These are phyloP conservation scores for Drosophila tanythrix DNA, from an alignment of 2,888 invertebrate species.

Conservation along the genomic window DNA sequence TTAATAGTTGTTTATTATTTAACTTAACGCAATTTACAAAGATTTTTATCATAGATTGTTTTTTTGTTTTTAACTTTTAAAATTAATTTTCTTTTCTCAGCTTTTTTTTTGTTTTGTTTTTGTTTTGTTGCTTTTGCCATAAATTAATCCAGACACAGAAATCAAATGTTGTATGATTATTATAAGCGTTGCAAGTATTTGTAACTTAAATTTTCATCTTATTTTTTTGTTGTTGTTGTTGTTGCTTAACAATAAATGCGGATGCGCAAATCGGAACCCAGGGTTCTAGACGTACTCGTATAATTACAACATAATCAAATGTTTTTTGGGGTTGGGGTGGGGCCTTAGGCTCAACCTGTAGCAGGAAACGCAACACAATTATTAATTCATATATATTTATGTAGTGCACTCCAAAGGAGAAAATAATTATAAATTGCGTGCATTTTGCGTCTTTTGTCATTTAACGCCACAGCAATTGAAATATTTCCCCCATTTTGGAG, in stretches of 20 bases:
- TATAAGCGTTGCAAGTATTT: slow-evolving; percentile 26
- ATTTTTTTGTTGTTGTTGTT: slow-evolving; percentile 21
- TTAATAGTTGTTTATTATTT: slow-evolving; percentile 70
- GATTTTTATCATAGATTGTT: slow-evolving; percentile 60
- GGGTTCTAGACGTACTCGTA: slow-evolving; percentile 42
- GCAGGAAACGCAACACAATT: slow-evolving; percentile 43
- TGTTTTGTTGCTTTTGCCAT: slow-evolving; percentile 25
- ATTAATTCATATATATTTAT: neutral
- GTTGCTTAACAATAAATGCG: slow-evolving; percentile 69
- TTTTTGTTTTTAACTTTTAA: slow-evolving; percentile 37
- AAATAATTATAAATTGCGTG: slow-evolving; percentile 3
- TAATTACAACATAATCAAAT: slow-evolving; percentile 48
- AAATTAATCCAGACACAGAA: slow-evolving; percentile 37
- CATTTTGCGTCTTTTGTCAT: neutral
- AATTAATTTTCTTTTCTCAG: slow-evolving; percentile 40
- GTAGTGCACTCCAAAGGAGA: slow-evolving; percentile 4
- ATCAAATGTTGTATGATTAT: slow-evolving; percentile 20
- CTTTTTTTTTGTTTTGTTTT: slow-evolving; percentile 24
- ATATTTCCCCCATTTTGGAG: neutral
- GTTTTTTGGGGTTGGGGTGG: neutral
- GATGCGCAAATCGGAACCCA: slow-evolving; percentile 59
- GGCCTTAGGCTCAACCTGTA: slow-evolving; percentile 66
- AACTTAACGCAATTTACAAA: slow-evolving; percentile 79
- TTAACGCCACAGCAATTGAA: neutral
- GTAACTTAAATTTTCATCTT: slow-evolving; percentile 7